Base-by-base conservation (phyloP, 2,888 invertebrate species). In the Tridacna crocea region DNA sequence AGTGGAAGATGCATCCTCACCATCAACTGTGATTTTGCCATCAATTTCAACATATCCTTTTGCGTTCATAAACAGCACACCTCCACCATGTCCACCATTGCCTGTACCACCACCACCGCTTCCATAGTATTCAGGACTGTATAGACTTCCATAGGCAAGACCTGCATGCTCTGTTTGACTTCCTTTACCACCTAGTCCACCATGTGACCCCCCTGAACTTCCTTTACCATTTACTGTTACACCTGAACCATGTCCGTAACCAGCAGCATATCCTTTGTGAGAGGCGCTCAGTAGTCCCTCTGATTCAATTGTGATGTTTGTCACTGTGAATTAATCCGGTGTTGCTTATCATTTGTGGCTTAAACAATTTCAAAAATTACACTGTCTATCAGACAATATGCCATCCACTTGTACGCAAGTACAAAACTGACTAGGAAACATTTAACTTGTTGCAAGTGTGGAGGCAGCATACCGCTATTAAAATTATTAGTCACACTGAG, bases 111-210 rank as follows among this genome's bases (percentile, higher is more conserved):
- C 85, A 12, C 91, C 91, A 46, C 90, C 91, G 79, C 91, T 90
- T 11, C 91, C 91, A 68, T 88, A 90, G 22, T 83, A 83, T 15
- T 48, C 36, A 12, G 91, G 89, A 0, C 22, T 60, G 22, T 79
- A 75, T 2, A 87, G 66, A 65, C 87, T 85, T 26, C 85, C 90
- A 76, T 90, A 88, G 12, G 90, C 88, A 13, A 65, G 48, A 13
- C 74, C 48, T 1, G 91, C 77, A 55, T 75, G 46, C 8, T 77
- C 80, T 58, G 65, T 72, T 22, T 77, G 72, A 47, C 82, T 80
- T 12, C 91, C 91, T 13, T 48, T 63, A 2, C 91, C 91, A n/a
- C 91, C 91, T 11, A 90, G 77, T 60, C 91, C 91, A 36, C 90
- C 91, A 61, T 91, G 90, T 0, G 90, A 89, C 0, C 85, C 91